These are phyloP conservation scores for Choloepus hoffmanni DNA, from an alignment of 2,113 vertebrate genomes.

Conservation along the genomic window DNA sequence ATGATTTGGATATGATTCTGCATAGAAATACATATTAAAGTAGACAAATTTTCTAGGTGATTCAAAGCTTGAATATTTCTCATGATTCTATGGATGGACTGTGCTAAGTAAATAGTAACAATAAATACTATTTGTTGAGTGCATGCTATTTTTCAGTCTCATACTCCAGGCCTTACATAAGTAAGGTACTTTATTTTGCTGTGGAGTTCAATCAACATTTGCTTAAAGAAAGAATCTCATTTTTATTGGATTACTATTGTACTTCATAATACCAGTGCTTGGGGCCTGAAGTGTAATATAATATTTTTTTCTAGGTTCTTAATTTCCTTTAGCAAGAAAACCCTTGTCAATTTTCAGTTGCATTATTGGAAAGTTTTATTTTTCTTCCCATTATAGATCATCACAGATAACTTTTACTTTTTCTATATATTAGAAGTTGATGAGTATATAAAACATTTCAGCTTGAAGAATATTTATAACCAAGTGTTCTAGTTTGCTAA, in stretches of 20 bases:
- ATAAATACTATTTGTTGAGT: neutral
- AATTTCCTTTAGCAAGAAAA: conserved; percentile 10
- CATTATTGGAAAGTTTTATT: neutral
- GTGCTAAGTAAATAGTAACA: neutral
- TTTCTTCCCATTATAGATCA: neutral
- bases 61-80: neutral
- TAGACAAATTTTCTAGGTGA: neutral
- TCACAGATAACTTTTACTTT: neutral
- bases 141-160: neutral
- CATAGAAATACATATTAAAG: neutral
- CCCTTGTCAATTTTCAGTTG: neutral
- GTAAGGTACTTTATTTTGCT: neutral
- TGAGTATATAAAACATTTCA: neutral
- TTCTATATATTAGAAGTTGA: neutral
- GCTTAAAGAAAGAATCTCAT: neutral
- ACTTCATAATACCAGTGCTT: neutral
- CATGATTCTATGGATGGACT: neutral
- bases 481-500: too few relatives aligned
- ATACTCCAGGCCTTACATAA: neutral
- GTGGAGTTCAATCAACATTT: neutral
- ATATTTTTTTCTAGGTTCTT: neutral
- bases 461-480: neutral
- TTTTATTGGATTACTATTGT: neutral
- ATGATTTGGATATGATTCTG: neutral
- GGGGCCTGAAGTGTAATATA: neutral